phyloP scores from a whole-genome alignment of 2,797 vertebrate genomes.

The Champsocephalus esox region DNA sequence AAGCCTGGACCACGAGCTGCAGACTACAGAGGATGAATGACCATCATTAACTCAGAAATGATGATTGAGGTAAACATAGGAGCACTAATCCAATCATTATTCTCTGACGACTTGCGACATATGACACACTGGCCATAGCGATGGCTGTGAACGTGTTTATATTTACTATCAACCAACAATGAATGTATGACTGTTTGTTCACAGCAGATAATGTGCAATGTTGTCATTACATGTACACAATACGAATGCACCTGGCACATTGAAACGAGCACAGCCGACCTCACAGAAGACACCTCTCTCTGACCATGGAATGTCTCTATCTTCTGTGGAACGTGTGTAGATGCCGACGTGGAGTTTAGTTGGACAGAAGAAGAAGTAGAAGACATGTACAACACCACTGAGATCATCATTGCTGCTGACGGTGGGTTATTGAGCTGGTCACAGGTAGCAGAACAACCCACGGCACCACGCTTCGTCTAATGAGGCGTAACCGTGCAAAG shows the following conservation, averaged over 20 bases:
- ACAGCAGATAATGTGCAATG: too few species aligned
- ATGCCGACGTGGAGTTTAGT: slow-evolving; percentile 83
- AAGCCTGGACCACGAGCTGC: too few species aligned
- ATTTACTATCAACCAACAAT: too few species aligned
- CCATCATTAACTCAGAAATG: too few species aligned
- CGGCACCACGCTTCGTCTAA: background rate
- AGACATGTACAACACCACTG: slow-evolving; percentile 86
- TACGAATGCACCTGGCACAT: background rate
- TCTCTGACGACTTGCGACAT: too few species aligned
- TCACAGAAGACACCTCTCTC: background rate
- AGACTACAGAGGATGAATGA: too few species aligned
- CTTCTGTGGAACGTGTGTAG: slow-evolving; percentile 69
- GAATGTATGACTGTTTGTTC: too few species aligned
- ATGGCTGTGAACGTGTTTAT: too few species aligned
- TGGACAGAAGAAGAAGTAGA: slow-evolving; percentile 92
- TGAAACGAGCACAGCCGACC: background rate
- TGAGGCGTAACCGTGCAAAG: background rate
- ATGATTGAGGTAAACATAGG: too few species aligned
- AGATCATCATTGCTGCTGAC: slow-evolving; percentile 91
- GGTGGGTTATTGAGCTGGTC: slow-evolving; percentile 74
- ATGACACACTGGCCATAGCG: too few species aligned
- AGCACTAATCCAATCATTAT: too few species aligned
- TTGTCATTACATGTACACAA: too few species aligned
- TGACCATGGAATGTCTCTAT: background rate
- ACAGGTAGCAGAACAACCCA: background rate